phyloP scores from a whole-genome alignment of 2,797 vertebrate genomes.

The Arctocebus calabarensis region DNA sequence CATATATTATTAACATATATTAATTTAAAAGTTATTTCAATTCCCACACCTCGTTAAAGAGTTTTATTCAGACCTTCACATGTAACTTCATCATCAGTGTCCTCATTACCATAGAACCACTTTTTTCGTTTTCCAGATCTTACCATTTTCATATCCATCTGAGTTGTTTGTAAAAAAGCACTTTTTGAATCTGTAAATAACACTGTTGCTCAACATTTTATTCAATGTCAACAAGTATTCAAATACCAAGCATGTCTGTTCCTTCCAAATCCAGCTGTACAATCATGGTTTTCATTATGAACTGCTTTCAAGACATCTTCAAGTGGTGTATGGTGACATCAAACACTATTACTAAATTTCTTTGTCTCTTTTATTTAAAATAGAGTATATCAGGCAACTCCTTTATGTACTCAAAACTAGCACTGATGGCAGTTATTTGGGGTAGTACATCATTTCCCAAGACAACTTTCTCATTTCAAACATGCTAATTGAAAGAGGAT shows the following conservation, averaged over 20 bases:
- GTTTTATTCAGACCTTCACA: conserved; percentile 24
- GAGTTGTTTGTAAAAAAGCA: conserved; percentile 23
- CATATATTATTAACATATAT: not conserved
- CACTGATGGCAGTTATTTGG: not conserved
- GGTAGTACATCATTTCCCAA: not conserved
- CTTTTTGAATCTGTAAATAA: conserved; percentile 48
- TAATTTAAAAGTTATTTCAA: conserved; percentile 19
- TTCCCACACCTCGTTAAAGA: not conserved
- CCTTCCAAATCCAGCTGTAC: conserved; percentile 14
- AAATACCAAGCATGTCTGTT: conserved; percentile 21
- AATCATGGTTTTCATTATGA: conserved; percentile 17
- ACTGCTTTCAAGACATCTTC: conserved; percentile 40
- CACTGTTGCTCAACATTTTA: not conserved
- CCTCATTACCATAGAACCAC: conserved; percentile 15
- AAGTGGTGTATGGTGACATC: conserved; percentile 35
- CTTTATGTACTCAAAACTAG: conserved; percentile 53
- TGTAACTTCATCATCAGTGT: conserved; percentile 16
- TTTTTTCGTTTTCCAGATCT: conserved; percentile 52
- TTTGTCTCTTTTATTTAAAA: not conserved
- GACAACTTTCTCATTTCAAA: conserved; percentile 35
- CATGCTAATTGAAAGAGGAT: conserved; percentile 25
- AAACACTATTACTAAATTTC: conserved; percentile 26
- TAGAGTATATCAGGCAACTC: not conserved
- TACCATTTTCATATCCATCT: conserved; percentile 31
- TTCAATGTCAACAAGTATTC: not conserved